Percentiles rank a stretch among this genome's conserved stretches.
These are phyloP conservation scores for Chroicocephalus ridibundus DNA, from an alignment of 2,113 vertebrate species.

Conservation along the genomic window DNA sequence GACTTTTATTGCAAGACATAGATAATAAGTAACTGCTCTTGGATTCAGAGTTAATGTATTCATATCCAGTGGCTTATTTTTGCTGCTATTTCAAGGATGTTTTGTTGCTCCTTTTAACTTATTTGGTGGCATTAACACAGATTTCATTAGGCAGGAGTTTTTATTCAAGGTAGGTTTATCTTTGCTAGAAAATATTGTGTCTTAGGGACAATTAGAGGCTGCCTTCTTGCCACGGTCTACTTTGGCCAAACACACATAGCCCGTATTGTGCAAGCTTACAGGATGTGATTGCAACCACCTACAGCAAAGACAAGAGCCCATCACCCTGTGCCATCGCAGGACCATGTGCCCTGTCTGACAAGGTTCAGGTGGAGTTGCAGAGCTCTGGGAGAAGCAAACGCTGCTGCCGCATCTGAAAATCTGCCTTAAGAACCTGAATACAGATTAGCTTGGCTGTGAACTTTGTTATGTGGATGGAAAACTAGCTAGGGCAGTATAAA, in stretches of 20 bases:
- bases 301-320: neutral
- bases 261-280: neutral
- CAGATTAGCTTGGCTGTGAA: slow-evolving; percentile 28
- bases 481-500: neutral
- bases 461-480: neutral
- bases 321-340: neutral
- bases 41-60: neutral
- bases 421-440: neutral
- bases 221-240: neutral
- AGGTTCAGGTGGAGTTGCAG: neutral
- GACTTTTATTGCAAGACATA: neutral
- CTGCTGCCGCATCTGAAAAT: neutral
- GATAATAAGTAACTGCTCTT: neutral
- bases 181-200: neutral
- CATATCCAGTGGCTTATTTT: neutral
- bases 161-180: neutral
- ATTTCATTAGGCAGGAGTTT: neutral
- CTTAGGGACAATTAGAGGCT: neutral
- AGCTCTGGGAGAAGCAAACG: neutral
- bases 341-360: fast-evolving
- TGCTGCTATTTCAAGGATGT: neutral
- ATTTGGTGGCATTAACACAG: neutral
- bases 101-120: neutral
- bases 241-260: neutral
- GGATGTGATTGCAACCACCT: neutral